Evolutionary conservation across 1,140 invertebrate genomes (phyloP).

Genomic region (Paracyclopina nana): DNA sequence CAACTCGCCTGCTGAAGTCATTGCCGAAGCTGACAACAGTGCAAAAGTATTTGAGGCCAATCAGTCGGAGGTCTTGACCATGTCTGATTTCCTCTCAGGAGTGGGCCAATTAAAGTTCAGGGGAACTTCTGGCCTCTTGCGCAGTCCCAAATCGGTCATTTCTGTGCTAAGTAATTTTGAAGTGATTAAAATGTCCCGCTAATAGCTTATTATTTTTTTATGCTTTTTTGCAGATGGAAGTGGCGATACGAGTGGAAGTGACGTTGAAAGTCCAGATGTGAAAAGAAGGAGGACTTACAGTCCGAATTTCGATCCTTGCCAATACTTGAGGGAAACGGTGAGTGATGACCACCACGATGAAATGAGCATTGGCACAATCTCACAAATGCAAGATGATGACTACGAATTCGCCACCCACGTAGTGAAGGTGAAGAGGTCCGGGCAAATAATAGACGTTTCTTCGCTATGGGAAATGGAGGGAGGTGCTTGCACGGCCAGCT

Average conservation of each 20-base stretch:
- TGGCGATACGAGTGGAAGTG: too few species aligned
- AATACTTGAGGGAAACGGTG: too few species aligned
- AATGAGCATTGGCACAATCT: conserved; percentile 1
- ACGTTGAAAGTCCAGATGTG: too few species aligned
- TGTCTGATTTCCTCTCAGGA: conserved; percentile 30
- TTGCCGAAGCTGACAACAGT: conserved; percentile 27
- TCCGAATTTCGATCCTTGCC: too few species aligned
- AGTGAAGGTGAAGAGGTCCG: conserved; percentile 31
- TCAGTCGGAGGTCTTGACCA: conserved; percentile 23
- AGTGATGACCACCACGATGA: not conserved
- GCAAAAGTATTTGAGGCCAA: conserved; percentile 27
- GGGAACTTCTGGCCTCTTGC: conserved; percentile 33
- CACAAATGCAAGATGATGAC: not conserved
- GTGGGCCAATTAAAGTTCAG: conserved; percentile 35
- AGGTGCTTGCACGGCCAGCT: conserved; percentile 16
- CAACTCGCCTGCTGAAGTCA: conserved; percentile 24
- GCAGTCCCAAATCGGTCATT: conserved; percentile 20
- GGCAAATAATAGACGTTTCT: conserved; percentile 30
- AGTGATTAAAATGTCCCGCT: too few species aligned
- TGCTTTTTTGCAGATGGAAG: too few species aligned
- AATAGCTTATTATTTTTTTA: too few species aligned
- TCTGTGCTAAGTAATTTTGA: too few species aligned
- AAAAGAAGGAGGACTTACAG: too few species aligned
- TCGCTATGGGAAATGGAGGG: conserved; percentile 30
- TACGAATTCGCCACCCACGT: conserved; percentile 35